Evolutionary conservation across 2,888 invertebrate species (phyloP), one percentile per base, ranked within the genome.

Genomic region (Colletes collaris): DNA sequence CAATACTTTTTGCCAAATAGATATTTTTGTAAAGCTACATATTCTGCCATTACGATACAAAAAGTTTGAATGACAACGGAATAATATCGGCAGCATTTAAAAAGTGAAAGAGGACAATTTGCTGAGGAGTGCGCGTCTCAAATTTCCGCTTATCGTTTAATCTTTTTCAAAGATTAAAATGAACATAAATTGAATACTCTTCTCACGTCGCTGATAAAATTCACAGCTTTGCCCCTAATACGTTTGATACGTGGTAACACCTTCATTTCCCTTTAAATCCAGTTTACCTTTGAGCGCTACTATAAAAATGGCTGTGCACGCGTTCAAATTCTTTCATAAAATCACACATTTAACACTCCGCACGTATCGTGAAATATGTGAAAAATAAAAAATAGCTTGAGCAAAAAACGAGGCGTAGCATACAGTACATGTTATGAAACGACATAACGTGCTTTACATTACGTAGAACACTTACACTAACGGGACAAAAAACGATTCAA

Each of bases 301-400:
- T 86, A 75, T 77, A 83, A 86, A 86, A 87, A 83, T 83, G 79
- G 74, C 79, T 85, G 87, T 79, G 79, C 76, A 73, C 60, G 66
- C 79, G 78, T 85, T 79, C 73, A 73, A 79, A 65, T 76, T 86
- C 70, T 74, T 79, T 76, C 78, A 73, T 79, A 75, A 86, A 87
- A 81, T 85, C 86, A 86, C 86, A 86, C 86, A 84, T 63, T 79
- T 76, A 90, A 90, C 87, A 89, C 78, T 88, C 87, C 86, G 83
- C 88, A 73, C 76, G 76, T 88, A 78, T 82, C 69, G 78, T 73
- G 83, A 80, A 65, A 85, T 64, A 71, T 62, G 66, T 83, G 84
- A 85, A 72, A 81, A 86, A 83, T 81, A 88, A 87, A 89, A 78
- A 79, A 86, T 76, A 82, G 74, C 82, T 88, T 86, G 83, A 86